Percentiles rank a stretch among this genome's conserved stretches.
These are phyloP conservation scores for Chloropsis hardwickii DNA, from an alignment of 2,113 vertebrate genomes.

Conservation along the genomic window DNA sequence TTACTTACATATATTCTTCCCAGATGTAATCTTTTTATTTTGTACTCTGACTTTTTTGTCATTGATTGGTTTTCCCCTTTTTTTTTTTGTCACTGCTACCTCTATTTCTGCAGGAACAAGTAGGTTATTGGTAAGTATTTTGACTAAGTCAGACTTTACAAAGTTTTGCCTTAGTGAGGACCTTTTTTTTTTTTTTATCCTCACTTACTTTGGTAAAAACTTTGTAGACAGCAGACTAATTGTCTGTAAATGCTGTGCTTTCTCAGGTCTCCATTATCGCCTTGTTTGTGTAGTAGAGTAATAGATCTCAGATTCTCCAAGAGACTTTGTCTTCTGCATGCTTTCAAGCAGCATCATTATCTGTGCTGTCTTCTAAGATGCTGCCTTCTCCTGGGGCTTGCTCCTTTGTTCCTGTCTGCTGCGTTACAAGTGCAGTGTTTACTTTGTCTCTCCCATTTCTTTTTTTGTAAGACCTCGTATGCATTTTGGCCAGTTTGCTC, in stretches of 20 bases:
- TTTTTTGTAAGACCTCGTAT: not conserved
- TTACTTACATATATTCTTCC: slow-evolving; percentile 6
- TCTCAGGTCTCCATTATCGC: slow-evolving; percentile 53
- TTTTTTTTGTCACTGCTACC: slow-evolving; percentile 73
- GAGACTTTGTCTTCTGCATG: slow-evolving; percentile 68
- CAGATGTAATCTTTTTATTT: slow-evolving; percentile 53
- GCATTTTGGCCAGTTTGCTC: slow-evolving; percentile 33
- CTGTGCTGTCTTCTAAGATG: slow-evolving; percentile 52
- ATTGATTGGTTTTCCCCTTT: slow-evolving; percentile 76
- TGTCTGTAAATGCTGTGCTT: slow-evolving; percentile 63
- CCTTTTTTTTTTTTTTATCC: not conserved
- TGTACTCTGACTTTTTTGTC: slow-evolving; percentile 54
- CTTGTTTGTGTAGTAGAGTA: slow-evolving; percentile 66
- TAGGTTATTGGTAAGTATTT: slow-evolving; percentile 79
- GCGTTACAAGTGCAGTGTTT: slow-evolving; percentile 27
- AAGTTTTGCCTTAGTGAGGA: slow-evolving; percentile 75
- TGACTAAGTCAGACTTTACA: slow-evolving; percentile 62
- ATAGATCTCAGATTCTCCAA: not conserved
- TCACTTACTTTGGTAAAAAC: slow-evolving; percentile 70
- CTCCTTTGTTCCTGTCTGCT: slow-evolving; percentile 42
- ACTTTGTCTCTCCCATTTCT: slow-evolving; percentile 40
- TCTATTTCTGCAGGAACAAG: slow-evolving; percentile 72
- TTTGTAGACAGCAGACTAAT: slow-evolving; percentile 65
- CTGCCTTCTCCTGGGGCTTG: slow-evolving; percentile 59
- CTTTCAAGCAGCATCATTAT: slow-evolving; percentile 58